These are phyloP conservation scores for Nemotelus nigrinus DNA, from an alignment of 2,888 invertebrate species.

Conservation along the genomic window DNA sequence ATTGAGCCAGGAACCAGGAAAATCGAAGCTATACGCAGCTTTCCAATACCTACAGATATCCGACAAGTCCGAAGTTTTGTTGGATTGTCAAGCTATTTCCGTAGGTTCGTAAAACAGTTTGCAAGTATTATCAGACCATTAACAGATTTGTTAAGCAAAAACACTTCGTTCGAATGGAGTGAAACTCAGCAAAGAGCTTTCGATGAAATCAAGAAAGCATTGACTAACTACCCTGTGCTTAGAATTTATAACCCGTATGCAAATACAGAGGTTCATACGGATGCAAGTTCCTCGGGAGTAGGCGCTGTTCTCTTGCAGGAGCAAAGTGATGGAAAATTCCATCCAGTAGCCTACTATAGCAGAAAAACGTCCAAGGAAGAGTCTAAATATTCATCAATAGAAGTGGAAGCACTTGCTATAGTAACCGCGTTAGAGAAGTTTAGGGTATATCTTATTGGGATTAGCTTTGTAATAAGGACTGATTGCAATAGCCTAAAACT, in stretches of 20 bases:
- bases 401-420: conserved; percentile 46
- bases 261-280: conserved; percentile 33
- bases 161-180: background rate
- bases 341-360: conserved; percentile 35
- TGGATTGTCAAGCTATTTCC: conserved; percentile 28
- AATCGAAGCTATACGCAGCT: background rate
- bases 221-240: conserved; percentile 33
- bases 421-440: conserved; percentile 1
- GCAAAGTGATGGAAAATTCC: background rate
- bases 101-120: conserved; percentile 18
- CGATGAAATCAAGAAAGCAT: background rate
- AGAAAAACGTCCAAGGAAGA: conserved; percentile 38
- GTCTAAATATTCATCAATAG: conserved; percentile 40
- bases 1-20: background rate
- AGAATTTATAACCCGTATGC: conserved; percentile 39
- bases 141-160: conserved; percentile 30
- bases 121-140: conserved; percentile 14
- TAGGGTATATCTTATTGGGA: conserved; percentile 5
- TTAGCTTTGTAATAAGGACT: background rate
- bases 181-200: conserved; percentile 15
- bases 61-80: conserved; percentile 10
- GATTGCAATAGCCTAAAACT: conserved; percentile 17
- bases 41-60: background rate
- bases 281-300: conserved; percentile 31
- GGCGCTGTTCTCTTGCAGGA: conserved; percentile 30